These are phyloP conservation scores for Pseudomyrmex cubaensis DNA, from an alignment of 1,140 invertebrate species.

Conservation along the genomic window DNA sequence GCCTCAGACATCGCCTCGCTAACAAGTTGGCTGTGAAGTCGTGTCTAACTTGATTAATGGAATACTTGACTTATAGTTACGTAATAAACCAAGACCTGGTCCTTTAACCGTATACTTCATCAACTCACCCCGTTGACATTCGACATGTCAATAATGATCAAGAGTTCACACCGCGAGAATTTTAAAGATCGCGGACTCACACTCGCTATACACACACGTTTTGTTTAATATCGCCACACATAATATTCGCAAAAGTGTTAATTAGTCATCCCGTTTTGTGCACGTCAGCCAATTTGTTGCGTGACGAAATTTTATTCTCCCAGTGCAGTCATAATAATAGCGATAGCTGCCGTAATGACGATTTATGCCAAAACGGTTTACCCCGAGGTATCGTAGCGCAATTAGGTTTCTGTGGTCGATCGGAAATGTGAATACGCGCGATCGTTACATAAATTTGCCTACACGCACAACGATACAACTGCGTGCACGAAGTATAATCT, in stretches of 20 bases:
- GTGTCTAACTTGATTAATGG: conserved; percentile 74
- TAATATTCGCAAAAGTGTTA: conserved; percentile 16
- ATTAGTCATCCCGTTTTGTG: not conserved
- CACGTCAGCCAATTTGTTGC: not conserved
- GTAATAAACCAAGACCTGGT: conserved; percentile 63
- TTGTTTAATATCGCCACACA: not conserved
- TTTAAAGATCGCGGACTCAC: conserved; percentile 38
- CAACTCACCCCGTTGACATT: conserved; percentile 20
- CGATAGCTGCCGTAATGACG: conserved; percentile 3
- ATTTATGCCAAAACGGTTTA: conserved; percentile 6
- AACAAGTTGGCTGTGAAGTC: conserved; percentile 71
- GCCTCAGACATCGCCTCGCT: conserved; percentile 59
- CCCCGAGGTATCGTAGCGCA: conserved; percentile 15
- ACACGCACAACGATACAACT: too few relatives aligned
- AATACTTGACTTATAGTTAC: conserved; percentile 72
- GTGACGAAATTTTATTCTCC: conserved; percentile 26
- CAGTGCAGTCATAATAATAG: conserved; percentile 16
- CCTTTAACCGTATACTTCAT: conserved; percentile 61
- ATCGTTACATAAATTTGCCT: conserved; percentile 32
- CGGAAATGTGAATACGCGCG: not conserved
- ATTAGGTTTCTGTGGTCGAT: conserved; percentile 29
- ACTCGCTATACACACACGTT: not conserved
- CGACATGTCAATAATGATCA: conserved; percentile 63
- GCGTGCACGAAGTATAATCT: not conserved
- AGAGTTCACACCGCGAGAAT: conserved; percentile 44